phyloP scores from a whole-genome alignment of 1,140 invertebrate species.

The Trichonephila clavipes region DNA sequence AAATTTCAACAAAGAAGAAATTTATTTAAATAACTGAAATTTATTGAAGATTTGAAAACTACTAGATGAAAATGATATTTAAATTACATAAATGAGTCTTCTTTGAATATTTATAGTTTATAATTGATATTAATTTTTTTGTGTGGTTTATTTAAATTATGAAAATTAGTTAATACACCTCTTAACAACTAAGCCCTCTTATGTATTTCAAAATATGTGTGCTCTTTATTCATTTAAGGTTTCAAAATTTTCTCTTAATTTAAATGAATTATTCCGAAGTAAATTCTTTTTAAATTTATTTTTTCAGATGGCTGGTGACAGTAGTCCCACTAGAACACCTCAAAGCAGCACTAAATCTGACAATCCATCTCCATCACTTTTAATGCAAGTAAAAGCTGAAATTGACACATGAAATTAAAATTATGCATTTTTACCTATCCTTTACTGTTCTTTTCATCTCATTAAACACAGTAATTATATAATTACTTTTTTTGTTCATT shows the following conservation, averaged over 20 bases:
- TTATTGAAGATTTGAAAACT: too few relatives aligned
- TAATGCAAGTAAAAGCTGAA: conserved; percentile 24
- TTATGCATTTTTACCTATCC: background rate
- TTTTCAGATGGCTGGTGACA: conserved; percentile 9
- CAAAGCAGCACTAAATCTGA: background rate
- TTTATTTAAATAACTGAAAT: too few relatives aligned
- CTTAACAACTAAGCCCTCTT: too few relatives aligned
- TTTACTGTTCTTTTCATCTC: background rate
- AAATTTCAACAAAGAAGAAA: too few relatives aligned
- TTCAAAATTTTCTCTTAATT: background rate
- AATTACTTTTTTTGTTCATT: conserved; percentile 4
- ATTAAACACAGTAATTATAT: background rate
- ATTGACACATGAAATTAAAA: background rate
- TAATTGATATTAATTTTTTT: too few relatives aligned
- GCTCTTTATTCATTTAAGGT: too few relatives aligned
- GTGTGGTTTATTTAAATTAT: too few relatives aligned
- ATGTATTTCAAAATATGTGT: too few relatives aligned
- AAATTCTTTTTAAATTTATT: background rate
- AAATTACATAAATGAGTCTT: too few relatives aligned
- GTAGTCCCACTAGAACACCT: conserved; percentile 39
- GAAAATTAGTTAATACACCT: too few relatives aligned
- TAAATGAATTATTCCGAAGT: background rate
- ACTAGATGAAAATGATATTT: too few relatives aligned
- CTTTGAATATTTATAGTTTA: too few relatives aligned
- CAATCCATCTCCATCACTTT: conserved; percentile 1